These are phyloP conservation scores for Drosophila paracracens DNA, from an alignment of 2,888 invertebrate genomes.

Conservation along the genomic window DNA sequence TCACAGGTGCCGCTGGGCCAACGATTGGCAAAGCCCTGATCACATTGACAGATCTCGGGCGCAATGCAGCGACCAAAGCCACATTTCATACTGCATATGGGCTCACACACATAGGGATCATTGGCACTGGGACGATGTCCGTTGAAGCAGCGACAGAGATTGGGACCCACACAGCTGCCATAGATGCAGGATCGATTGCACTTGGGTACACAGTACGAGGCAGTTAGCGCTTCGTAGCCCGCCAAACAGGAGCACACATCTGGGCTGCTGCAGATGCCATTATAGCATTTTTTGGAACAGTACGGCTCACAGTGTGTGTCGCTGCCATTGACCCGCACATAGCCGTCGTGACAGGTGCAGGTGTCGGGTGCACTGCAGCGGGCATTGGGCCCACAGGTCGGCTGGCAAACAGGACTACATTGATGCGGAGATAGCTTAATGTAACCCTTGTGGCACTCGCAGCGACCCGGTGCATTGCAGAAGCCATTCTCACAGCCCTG, in stretches of 20 bases:
- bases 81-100: constrained; percentile 80
- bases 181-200: constrained; percentile 77
- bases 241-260: constrained; percentile 82
- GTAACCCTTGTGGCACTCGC: constrained; percentile 82
- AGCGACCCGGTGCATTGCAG: constrained; percentile 80
- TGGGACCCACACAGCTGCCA: constrained; percentile 83
- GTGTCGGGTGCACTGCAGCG: constrained; percentile 83
- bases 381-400: constrained; percentile 79
- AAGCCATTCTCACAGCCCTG: constrained; percentile 84
- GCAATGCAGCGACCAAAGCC: constrained; percentile 81
- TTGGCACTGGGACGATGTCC: constrained; percentile 80
- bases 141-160: constrained; percentile 85
- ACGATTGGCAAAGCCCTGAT: constrained; percentile 79
- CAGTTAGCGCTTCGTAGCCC: constrained; percentile 77
- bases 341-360: constrained; percentile 82
- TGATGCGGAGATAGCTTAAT: constrained; percentile 69
- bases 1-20: constrained; percentile 81
- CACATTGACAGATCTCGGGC: constrained; percentile 81
- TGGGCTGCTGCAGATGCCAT: constrained; percentile 85
- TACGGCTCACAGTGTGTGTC: constrained; percentile 78
- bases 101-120: constrained; percentile 71
- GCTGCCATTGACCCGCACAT: constrained; percentile 73
- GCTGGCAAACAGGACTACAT: constrained; percentile 76
- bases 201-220: constrained; percentile 78
- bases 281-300: constrained; percentile 77